Conservation (phyloP, 2,113 vertebrate genomes). For the Clarias batrachus region DNA sequence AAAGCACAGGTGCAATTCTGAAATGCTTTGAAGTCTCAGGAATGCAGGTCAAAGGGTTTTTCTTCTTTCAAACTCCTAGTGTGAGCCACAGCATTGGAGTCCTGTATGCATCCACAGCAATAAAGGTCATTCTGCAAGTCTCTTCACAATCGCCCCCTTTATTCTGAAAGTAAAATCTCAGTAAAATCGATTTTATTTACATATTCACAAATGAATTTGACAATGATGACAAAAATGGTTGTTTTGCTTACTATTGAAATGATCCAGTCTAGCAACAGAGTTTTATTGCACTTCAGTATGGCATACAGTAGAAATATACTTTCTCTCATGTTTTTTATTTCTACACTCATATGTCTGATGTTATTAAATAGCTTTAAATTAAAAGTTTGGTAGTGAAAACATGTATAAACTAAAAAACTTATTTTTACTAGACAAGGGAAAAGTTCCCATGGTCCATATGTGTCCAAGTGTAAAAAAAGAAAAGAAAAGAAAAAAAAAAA, state of each 20-base stretch:
- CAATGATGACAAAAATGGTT: neutral
- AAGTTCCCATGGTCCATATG: neutral
- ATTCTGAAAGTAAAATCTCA: neutral
- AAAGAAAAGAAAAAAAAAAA: too few relatives aligned
- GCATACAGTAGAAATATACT: neutral
- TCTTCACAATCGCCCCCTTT: neutral
- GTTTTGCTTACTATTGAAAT: neutral
- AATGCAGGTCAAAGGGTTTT: slow-evolving; percentile 9
- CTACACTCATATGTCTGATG: too few relatives aligned
- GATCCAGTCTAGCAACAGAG: neutral
- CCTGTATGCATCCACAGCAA: neutral
- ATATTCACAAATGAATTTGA: neutral
- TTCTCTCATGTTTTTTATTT: neutral
- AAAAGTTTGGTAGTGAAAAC: too few relatives aligned
- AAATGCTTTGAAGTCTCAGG: neutral
- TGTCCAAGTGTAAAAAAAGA: neutral
- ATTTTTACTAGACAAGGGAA: neutral
- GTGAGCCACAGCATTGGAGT: neutral
- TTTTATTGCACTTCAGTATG: neutral
- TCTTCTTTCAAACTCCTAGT: neutral
- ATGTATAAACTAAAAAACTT: neutral
- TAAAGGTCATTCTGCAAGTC: neutral
- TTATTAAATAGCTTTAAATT: too few relatives aligned
- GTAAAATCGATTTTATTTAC: neutral
- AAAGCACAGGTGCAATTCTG: neutral